Evolutionary conservation across 2,888 invertebrate species (phyloP).

Genomic region (Lordiphosa andalusiaca): DNA sequence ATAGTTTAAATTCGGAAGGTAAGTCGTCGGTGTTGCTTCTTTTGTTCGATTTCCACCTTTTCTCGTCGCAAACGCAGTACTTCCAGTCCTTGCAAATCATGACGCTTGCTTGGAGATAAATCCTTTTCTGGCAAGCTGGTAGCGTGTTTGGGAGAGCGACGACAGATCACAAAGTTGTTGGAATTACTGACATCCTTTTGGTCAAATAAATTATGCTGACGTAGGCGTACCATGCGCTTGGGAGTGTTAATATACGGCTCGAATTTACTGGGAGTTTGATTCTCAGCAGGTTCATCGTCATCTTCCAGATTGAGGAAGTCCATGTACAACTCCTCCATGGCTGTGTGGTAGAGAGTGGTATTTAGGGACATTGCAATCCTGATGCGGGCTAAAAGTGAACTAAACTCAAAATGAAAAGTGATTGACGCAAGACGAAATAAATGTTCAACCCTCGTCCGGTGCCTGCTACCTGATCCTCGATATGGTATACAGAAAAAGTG

Average conservation of each 20-base stretch:
- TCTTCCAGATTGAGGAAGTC: slow-evolving; percentile 35
- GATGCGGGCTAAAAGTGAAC: slow-evolving; percentile 40
- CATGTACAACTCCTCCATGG: slow-evolving; percentile 49
- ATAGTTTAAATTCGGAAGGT: slow-evolving; percentile 37
- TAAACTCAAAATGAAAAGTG: slow-evolving; percentile 30
- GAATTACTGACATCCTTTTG: slow-evolving; percentile 25
- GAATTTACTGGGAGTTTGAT: slow-evolving; percentile 11
- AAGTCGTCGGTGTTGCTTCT: slow-evolving; percentile 37
- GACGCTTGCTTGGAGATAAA: slow-evolving; percentile 40
- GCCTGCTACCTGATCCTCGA: slow-evolving; percentile 46
- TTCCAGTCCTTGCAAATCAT: slow-evolving; percentile 40
- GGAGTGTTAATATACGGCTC: slow-evolving; percentile 35
- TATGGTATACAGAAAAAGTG: slow-evolving; percentile 15
- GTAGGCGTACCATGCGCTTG: slow-evolving; percentile 37
- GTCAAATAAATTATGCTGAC: slow-evolving; percentile 50
- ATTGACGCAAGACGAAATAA: slow-evolving; percentile 39
- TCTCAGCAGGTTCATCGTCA: slow-evolving; percentile 4
- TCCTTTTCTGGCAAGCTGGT: background rate
- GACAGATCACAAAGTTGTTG: slow-evolving; percentile 37
- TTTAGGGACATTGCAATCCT: slow-evolving; percentile 47
- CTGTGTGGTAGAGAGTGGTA: slow-evolving; percentile 51
- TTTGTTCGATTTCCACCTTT: slow-evolving; percentile 41
- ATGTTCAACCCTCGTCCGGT: slow-evolving; percentile 49
- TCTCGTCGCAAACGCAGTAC: slow-evolving; percentile 47
- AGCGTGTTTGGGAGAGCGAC: slow-evolving; percentile 32